Conservation (phyloP, 1,140 invertebrate genomes). For the Alviniconcha marisindica region DNA sequence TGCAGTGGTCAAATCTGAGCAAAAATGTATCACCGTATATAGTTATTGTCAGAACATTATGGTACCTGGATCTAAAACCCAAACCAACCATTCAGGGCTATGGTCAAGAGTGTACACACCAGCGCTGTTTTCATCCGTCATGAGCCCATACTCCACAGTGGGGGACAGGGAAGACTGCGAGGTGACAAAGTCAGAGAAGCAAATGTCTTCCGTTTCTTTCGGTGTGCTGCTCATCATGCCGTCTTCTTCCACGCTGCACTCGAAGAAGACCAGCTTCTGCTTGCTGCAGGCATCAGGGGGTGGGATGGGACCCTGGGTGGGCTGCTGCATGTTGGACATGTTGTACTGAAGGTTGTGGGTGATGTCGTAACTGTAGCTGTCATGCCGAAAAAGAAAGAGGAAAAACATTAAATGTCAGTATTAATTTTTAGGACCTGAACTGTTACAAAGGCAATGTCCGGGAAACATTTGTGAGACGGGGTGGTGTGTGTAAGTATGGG, state of each 20-base stretch:
- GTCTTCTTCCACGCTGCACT: conserved; percentile 23
- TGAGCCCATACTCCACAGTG: background rate
- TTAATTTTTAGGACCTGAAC: no score
- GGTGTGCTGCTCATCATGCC: background rate
- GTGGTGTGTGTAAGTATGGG: no score
- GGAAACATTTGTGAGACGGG: no score
- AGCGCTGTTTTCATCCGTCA: background rate
- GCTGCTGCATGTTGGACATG: conserved; percentile 76
- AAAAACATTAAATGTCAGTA: background rate
- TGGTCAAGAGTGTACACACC: no score
- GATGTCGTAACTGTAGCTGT: conserved; percentile 96
- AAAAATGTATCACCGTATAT: no score
- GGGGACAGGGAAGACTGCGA: conserved; percentile 7
- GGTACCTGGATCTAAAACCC: background rate
- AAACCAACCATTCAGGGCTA: no score
- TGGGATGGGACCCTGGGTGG: conserved; percentile 24
- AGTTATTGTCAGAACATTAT: conserved; percentile 15
- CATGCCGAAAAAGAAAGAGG: background rate
- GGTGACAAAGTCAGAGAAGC: conserved; percentile 8
- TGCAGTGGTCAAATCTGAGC: no score
- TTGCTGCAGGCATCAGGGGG: conserved; percentile 32
- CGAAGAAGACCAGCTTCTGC: conserved; percentile 30
- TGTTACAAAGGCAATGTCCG: no score
- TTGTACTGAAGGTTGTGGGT: conserved; percentile 97
- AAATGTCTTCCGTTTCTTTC: background rate